phyloP scores from a whole-genome alignment of 2,888 invertebrate genomes.

The Resseliella maxima region DNA sequence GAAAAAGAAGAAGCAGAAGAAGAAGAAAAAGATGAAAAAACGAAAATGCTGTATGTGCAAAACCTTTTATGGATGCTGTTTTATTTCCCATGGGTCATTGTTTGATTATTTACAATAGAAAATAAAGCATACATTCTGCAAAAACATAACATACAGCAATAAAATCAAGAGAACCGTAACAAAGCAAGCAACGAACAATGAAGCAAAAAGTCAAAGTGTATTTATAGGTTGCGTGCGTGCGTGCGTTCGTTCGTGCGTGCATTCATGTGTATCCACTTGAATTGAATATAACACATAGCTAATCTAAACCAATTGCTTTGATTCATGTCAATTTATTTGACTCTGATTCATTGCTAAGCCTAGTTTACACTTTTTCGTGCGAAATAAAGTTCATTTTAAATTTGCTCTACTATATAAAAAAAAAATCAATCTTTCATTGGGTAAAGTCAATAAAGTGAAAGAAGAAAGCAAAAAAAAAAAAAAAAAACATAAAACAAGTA shows the following conservation, averaged over 20 bases:
- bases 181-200: background rate
- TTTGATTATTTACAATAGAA: background rate
- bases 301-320: background rate
- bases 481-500: no score
- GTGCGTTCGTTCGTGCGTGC: background rate
- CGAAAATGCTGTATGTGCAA: no score
- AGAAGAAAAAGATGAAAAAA: no score
- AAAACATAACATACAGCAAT: background rate
- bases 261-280: background rate
- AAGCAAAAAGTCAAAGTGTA: background rate
- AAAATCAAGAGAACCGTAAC: background rate
- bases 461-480: no score
- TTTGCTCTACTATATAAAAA: no score
- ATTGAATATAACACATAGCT: background rate
- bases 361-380: no score
- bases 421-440: no score
- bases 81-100: slow-evolving; percentile 4
- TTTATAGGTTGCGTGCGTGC: background rate
- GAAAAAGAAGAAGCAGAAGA: no score
- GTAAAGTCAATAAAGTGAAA: no score
- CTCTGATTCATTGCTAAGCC: background rate
- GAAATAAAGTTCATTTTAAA: no score
- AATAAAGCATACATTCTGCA: background rate
- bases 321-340: background rate
- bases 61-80: background rate